A percentile compares a stretch with the other conserved stretches of the same genome.
These are phyloP conservation scores for Macquaria australasica DNA, from an alignment of 2,113 vertebrate genomes.

Conservation along the genomic window DNA sequence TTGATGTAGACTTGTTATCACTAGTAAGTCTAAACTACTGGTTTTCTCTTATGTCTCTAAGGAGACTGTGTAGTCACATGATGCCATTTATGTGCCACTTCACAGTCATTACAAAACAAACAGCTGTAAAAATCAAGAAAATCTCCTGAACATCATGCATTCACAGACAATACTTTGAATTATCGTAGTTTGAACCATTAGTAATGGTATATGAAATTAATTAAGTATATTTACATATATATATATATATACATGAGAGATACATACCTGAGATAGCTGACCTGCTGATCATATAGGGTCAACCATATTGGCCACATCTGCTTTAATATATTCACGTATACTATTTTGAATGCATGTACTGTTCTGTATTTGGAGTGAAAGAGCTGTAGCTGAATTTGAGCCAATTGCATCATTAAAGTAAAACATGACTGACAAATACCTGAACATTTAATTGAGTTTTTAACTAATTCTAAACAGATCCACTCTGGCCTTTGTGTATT, in stretches of 20 bases:
- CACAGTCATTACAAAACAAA: constrained; percentile 1
- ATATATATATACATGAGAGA: no score
- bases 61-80: neutral
- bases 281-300: constrained; percentile 1
- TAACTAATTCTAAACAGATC: constrained; percentile 54
- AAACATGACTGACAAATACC: constrained; percentile 33
- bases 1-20: neutral
- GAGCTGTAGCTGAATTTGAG: neutral
- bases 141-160: neutral
- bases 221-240: neutral
- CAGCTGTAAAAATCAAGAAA: neutral
- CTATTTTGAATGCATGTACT: neutral
- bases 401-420: constrained; percentile 12
- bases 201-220: neutral
- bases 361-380: neutral
- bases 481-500: constrained; percentile 19
- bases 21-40: neutral
- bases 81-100: neutral
- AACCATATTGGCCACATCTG: neutral
- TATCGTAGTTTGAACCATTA: no score
- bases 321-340: neutral
- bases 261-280: neutral
- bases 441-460: constrained; percentile 59
- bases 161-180: neutral
- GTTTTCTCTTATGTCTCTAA: neutral